phyloP scores from a whole-genome alignment of 1,140 invertebrate species.

The Anagrus nilaparvatae region DNA sequence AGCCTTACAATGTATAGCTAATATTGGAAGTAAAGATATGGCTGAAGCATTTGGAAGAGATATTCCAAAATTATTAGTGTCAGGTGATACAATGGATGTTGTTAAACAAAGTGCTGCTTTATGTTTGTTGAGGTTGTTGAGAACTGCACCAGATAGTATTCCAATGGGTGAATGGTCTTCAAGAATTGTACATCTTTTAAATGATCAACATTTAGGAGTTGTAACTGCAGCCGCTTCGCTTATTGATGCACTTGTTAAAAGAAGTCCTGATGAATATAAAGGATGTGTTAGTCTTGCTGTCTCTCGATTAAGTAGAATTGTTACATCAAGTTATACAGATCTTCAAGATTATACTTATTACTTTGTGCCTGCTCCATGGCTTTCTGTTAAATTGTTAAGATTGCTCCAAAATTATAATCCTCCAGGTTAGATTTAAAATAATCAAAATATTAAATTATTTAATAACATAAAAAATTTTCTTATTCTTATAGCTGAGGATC shows the following conservation, averaged over 20 bases:
- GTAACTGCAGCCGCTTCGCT: constrained; percentile 97
- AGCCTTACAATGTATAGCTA: constrained; percentile 99
- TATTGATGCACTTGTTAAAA: constrained; percentile 96
- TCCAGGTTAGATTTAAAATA: constrained; percentile 53
- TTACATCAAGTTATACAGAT: constrained; percentile 96
- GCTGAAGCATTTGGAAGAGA: constrained; percentile 97
- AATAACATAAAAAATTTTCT: not conserved
- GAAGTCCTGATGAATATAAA: constrained; percentile 98
- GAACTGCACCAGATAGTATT: constrained; percentile 90
- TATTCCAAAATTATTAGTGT: constrained; percentile 95
- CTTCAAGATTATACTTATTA: constrained; percentile 99
- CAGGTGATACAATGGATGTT: constrained; percentile 98
- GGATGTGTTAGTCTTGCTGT: constrained; percentile 97
- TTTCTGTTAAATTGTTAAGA: constrained; percentile 94
- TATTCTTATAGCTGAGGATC: constrained; percentile 67
- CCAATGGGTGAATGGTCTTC: constrained; percentile 98
- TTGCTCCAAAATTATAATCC: constrained; percentile 98
- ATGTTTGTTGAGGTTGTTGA: constrained; percentile 85
- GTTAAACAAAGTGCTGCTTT: constrained; percentile 99
- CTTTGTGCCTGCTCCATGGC: constrained; percentile 99
- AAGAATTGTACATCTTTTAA: constrained; percentile 94
- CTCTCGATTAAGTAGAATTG: constrained; percentile 91
- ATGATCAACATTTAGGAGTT: constrained; percentile 98
- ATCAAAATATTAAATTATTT: not conserved
- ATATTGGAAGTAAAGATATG: constrained; percentile 99